Base-by-base conservation (phyloP, 1,140 invertebrate genomes). In the Agrypnia vestita region DNA sequence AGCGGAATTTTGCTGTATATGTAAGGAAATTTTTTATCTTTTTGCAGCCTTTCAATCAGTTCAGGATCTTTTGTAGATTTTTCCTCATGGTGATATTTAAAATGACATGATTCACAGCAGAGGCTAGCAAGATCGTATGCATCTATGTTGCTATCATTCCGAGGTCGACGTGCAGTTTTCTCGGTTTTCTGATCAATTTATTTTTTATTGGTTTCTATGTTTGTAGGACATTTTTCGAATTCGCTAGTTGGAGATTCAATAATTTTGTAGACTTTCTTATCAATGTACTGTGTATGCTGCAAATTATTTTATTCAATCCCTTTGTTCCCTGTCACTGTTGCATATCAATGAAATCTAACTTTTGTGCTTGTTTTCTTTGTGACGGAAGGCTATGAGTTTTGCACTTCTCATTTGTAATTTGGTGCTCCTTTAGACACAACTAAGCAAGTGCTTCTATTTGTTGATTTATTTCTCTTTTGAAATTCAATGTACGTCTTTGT, bases 401-500 rank as follows among this genome's bases (percentile, higher is more conserved):
- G 95, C 95, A 96, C 87, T 95, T 94, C 35, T 94, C 93, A 90
- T 95, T 94, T 7, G 95, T 89, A 21, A 97, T 90, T 84, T 97
- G 94, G 76, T 94, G 92, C 87, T 98, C 97, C 51, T 95, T 91
- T 35, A 96, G 90, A 84, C 94, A 95, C 3, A 98, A 89, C 72
- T 94, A 91, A 84, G 97, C 96, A 46, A 97, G 86, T 89, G 98
- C 96, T 59, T 92, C 91, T 89, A 97, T 93, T 86, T 97, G 97
- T n/a, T 93, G 92, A 86, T 97, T 95, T 8, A 98, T 88, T 35
- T 95, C 90, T 82, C 94, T 92, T 88, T 97, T 96, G 8, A 97
- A 89, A 82, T 97, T 94, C 59, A 97, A 96, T 84, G 97, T 97
- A 56, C 96, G 92, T 91, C 97, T 96, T 85, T 97, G 96, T 3